Conservation (phyloP, 1,140 invertebrate genomes). For the Camponotus pennsylvanicus region DNA sequence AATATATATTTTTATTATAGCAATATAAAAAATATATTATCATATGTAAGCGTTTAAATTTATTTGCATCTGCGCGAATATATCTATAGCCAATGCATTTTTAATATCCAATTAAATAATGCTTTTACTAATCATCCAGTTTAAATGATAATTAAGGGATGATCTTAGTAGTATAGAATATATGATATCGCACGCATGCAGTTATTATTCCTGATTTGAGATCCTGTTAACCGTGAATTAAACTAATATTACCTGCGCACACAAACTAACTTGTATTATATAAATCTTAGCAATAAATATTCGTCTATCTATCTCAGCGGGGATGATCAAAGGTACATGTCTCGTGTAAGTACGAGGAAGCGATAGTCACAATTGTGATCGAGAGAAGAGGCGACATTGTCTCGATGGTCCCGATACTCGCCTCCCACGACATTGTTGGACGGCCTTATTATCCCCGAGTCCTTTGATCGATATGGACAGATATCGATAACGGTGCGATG, state of each 20-base stretch:
- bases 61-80: not conserved
- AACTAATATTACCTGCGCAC: not conserved
- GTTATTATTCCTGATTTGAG: conserved; percentile 10
- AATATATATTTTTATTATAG: not conserved
- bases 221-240: conserved; percentile 22
- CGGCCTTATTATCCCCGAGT: conserved; percentile 68
- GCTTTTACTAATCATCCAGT: not conserved
- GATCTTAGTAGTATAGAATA: not conserved
- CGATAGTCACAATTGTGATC: conserved; percentile 57
- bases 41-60: not conserved
- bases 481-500: conserved; percentile 75
- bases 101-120: not conserved
- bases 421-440: conserved; percentile 70
- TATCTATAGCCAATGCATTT: not conserved
- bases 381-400: conserved; percentile 55
- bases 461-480: conserved; percentile 73
- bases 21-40: not conserved
- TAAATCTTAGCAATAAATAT: conserved; percentile 27
- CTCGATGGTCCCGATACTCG: conserved; percentile 49
- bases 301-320: conserved; percentile 34
- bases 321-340: conserved; percentile 34
- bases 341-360: conserved; percentile 52
- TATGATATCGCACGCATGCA: not conserved
- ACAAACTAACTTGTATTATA: conserved; percentile 17
- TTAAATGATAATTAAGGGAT: not conserved